phyloP scores from a whole-genome alignment of 1,140 invertebrate species.

The Bathynomus jamesi region DNA sequence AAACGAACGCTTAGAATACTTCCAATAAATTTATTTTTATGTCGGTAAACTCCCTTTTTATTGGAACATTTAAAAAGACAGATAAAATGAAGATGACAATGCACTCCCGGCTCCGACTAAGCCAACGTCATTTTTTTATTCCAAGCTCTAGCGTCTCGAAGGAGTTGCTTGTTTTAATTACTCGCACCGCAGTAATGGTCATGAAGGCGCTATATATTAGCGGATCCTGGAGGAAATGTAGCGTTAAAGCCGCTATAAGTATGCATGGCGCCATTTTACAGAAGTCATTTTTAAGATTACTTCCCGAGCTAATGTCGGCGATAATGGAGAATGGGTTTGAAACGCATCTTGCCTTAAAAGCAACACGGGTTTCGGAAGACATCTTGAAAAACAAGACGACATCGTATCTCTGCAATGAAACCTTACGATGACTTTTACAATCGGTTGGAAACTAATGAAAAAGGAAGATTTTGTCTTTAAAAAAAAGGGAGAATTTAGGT shows the following conservation, averaged over 20 bases:
- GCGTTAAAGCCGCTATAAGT: slow-evolving; percentile 27
- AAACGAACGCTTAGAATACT: slow-evolving; percentile 14
- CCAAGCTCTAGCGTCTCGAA: neutral
- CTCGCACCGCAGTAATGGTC: slow-evolving; percentile 23
- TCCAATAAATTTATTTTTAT: slow-evolving; percentile 4
- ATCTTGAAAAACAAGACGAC: neutral
- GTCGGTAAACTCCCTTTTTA: slow-evolving; percentile 1
- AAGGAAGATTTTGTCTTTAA: neutral
- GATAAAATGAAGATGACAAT: slow-evolving; percentile 1
- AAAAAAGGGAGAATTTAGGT: neutral
- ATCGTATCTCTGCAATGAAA: neutral
- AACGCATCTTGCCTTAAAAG: neutral
- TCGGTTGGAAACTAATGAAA: neutral
- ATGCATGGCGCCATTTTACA: slow-evolving; percentile 28
- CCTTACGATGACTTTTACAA: neutral
- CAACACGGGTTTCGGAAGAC: neutral
- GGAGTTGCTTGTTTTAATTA: slow-evolving; percentile 26
- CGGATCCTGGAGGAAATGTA: slow-evolving; percentile 16
- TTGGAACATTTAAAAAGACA: neutral
- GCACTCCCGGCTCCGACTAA: neutral
- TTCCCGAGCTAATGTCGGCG: slow-evolving; percentile 20
- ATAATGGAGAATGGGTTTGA: slow-evolving; percentile 15
- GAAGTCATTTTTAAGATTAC: slow-evolving; percentile 29
- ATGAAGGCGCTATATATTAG: slow-evolving; percentile 21
- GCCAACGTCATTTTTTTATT: slow-evolving; percentile 1